These are phyloP conservation scores for Nematopogon swammerdamellus DNA, from an alignment of 2,888 invertebrate genomes.

Conservation along the genomic window DNA sequence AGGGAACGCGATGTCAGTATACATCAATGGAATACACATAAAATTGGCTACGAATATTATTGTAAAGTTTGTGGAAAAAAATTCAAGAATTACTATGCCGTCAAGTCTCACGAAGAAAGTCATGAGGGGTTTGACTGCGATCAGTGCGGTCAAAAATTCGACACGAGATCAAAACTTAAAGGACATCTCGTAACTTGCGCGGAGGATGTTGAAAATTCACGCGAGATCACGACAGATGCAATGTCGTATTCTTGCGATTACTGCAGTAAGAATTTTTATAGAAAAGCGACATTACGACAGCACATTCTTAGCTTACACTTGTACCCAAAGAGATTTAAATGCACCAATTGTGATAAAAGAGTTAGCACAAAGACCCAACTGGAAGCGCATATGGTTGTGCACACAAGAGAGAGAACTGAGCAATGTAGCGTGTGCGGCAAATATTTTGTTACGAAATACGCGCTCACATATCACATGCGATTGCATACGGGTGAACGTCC, in stretches of 20 bases:
- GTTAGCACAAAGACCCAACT: slow-evolving; percentile 9
- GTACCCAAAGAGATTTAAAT: not conserved
- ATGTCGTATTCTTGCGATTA: not conserved
- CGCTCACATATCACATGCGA: slow-evolving; percentile 37
- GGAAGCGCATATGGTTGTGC: slow-evolving; percentile 37
- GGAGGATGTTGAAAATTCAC: not conserved
- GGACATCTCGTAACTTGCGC: not conserved
- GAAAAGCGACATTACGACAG: not conserved
- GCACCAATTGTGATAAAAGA: not conserved
- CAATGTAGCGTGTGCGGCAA: slow-evolving; percentile 32
- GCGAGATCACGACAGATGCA: not conserved
- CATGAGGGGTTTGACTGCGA: not conserved
- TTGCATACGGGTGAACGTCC: slow-evolving; percentile 36
- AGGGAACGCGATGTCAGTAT: not conserved
- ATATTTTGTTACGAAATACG: slow-evolving; percentile 41
- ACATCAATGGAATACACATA: not conserved
- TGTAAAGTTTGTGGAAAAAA: not conserved
- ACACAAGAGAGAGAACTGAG: slow-evolving; percentile 41
- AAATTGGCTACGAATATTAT: not conserved
- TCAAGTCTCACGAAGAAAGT: not conserved
- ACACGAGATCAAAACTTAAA: not conserved
- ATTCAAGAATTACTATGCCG: not conserved
- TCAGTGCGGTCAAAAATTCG: not conserved
- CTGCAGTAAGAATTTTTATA: not conserved
- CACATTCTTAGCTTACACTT: not conserved